These are phyloP conservation scores for Myiozetetes cayanensis DNA, from an alignment of 2,113 vertebrate genomes.

Conservation along the genomic window DNA sequence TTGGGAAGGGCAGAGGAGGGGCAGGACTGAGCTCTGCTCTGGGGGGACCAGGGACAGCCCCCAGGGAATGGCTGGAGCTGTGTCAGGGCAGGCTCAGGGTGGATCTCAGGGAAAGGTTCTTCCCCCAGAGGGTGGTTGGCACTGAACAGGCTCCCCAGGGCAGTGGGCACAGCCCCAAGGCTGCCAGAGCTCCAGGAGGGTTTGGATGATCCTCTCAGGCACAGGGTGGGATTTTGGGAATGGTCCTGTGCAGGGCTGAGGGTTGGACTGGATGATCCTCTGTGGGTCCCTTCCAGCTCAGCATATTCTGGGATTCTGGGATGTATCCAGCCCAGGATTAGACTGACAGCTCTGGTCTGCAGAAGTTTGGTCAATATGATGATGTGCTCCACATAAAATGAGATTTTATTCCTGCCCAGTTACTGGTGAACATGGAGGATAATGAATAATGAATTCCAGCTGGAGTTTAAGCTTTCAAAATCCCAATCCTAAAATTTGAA, in stretches of 20 bases:
- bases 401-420: background rate
- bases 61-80: background rate
- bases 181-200: background rate
- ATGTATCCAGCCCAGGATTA: background rate
- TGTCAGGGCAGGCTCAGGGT: background rate
- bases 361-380: background rate
- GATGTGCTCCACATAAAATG: background rate
- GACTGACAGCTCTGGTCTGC: background rate
- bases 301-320: background rate
- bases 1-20: background rate
- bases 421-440: background rate
- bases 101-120: background rate
- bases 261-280: background rate
- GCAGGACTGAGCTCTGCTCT: too few relatives aligned
- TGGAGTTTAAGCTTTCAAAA: background rate
- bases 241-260: background rate
- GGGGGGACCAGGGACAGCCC: too few relatives aligned
- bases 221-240: background rate
- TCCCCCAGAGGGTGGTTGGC: background rate
- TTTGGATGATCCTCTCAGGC: background rate
- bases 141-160: background rate
- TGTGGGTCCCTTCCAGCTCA: background rate
- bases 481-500: background rate
- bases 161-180: background rate
- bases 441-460: background rate